Base-by-base conservation (phyloP, 2,797 vertebrate genomes). In the Notolepis coatsorum region DNA sequence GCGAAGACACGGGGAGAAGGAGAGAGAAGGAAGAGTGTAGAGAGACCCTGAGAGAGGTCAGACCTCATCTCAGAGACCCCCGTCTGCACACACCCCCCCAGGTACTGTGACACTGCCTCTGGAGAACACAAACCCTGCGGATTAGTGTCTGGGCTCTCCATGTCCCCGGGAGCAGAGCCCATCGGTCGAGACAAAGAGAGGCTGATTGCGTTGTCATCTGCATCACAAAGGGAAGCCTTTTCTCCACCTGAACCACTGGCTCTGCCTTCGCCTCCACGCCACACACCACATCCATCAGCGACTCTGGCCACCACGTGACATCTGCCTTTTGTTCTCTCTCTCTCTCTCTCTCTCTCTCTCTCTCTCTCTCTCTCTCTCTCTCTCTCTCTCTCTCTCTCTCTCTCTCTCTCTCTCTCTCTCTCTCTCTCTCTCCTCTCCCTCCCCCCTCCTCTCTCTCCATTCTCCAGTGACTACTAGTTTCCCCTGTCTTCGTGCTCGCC, bases 201-300 rank as follows among this genome's bases (percentile, higher is more conserved):
- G 61, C 85, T 92, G 91, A 92, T 92, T 92, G 82, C 87, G 76
- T 80, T 73, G 85, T 88, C 87, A 91, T 92, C 87, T 93, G 88
- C 90, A 92, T 91, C 73, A 92, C 90, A 93, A 91, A 92, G 76
- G 66, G 78, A 86, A 83, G 73, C 76, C 50, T 33, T 47, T 81
- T 87, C 81, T 88, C 84, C 85, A 93, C 90, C 91, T 92, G 91
- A 86, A 79, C 74, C 63, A 9, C 68, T 76, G 78, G 75, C 65
- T 84, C 66, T 33, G 62, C 53, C 64, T 42, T 43, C 45, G 15
- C 13, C 10, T 25, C 68, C 25, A 31, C 13, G 47, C 77, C 45
- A 59, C 69, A 80, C 73, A 82, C 79, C 81, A 84, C 79, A 80
- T 88, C 86, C 82, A 75, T 82, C 76, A 77, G 67, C 74, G 60